phyloP scores from a whole-genome alignment of 2,113 vertebrate species.

The Pseudopodoces humilis region DNA sequence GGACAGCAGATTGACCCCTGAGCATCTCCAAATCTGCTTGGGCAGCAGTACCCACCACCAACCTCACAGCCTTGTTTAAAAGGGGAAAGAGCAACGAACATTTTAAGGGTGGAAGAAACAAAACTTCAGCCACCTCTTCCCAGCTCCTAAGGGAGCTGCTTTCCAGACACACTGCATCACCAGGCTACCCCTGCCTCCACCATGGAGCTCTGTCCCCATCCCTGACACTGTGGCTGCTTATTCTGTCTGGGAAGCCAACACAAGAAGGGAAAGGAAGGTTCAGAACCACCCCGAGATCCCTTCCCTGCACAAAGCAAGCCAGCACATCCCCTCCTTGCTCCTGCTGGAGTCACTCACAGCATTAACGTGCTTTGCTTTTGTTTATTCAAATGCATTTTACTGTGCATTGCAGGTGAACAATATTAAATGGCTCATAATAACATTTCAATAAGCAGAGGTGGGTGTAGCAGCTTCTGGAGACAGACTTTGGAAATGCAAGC shows the following conservation, averaged over 20 bases:
- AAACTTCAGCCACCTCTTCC: background rate
- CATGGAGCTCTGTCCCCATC: background rate
- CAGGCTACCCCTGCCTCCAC: background rate
- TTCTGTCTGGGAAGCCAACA: background rate
- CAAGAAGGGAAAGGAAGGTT: background rate
- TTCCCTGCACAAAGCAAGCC: background rate
- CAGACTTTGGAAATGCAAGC: background rate
- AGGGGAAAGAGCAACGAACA: background rate
- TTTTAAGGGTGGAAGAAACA: background rate
- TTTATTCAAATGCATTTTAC: slow-evolving; percentile 6
- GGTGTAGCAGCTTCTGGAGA: slow-evolving; percentile 9
- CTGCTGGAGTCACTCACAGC: background rate
- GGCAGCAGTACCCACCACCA: background rate
- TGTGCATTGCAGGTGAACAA: slow-evolving; percentile 16
- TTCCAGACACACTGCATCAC: background rate
- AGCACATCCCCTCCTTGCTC: background rate
- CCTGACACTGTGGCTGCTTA: rapidly evolving
- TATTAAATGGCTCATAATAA: slow-evolving; percentile 55
- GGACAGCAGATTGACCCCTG: background rate
- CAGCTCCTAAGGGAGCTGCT: background rate
- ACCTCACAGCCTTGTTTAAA: background rate
- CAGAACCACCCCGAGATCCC: background rate
- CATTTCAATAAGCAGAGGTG: slow-evolving; percentile 45
- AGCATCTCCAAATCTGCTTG: background rate
- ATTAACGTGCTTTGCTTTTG: background rate